Evolutionary conservation across 1,140 invertebrate species (phyloP), one percentile per base, ranked within the genome.

Genomic region (Drosophila mauritiana): DNA sequence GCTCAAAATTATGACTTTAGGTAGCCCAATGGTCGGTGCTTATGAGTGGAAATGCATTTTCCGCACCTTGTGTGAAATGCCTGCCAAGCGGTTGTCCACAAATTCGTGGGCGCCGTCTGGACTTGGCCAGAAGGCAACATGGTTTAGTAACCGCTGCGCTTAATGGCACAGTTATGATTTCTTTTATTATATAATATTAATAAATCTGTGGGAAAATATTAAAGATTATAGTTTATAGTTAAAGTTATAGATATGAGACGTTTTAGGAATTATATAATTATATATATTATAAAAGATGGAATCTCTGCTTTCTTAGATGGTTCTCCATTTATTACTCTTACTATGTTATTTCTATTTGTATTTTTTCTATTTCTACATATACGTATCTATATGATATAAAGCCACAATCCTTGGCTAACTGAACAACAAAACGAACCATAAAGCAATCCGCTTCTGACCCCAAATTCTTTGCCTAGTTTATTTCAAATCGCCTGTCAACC

Each of bases 11-110:
- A 73, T 73, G 69, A 73, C 46, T 73, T 73, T 34, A 73, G 68
- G 69, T 73, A 73, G 69, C 68, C 56, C 46, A 68, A 73, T 59
- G 55, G 68, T 37, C 67, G 27, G 52, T 20, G 52, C 25, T 72
- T 70, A 72, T 72, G 65, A 49, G 42, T 70, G 64, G 20, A 69
- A 70, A 52, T 27, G 55, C 46, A 73, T 73, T 73, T 72, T 52
- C 31, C 39, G 68, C 67, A 45, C 46, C 67, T 59, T 22, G 46
- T 73, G 67, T 39, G 69, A 72, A 73, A 25, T 39, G 7, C 31
- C 46, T 51, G 39, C 17, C 42, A 40, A 54, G 15, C 3, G 1
- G 20, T 22, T 22, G 20, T 13, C 15, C 15, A 36, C 20, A 46
- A 20, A 15, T 36, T 68, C 37, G 69, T 73, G 68, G 69, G 69